A percentile compares a stretch with the other conserved stretches of the same genome.
Conservation (phyloP, 2,113 vertebrate genomes). For the Pao palembangensis region DNA sequence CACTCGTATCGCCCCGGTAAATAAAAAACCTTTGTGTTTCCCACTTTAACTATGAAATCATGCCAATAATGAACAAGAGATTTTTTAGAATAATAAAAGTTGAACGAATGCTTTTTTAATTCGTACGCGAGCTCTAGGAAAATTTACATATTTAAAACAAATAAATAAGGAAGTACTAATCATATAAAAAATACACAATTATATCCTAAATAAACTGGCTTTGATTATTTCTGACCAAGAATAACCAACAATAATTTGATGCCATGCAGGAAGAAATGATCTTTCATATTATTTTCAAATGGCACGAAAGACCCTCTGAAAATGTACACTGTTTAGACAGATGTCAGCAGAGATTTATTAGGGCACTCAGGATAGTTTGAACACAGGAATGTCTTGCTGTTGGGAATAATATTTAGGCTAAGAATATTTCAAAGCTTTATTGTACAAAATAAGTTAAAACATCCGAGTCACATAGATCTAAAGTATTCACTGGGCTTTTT, state of each 20-base stretch:
- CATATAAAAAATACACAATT: slow-evolving; percentile 36
- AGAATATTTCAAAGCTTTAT: slow-evolving; percentile 48
- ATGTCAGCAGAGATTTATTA: slow-evolving; percentile 76
- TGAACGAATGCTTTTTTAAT: slow-evolving; percentile 53
- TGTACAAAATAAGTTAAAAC: slow-evolving; percentile 73
- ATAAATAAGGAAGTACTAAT: slow-evolving; percentile 65
- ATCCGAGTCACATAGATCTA: slow-evolving; percentile 44
- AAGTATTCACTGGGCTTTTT: slow-evolving; percentile 28
- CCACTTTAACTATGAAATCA: slow-evolving; percentile 58
- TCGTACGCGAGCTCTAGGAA: slow-evolving; percentile 45
- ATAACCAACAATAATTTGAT: slow-evolving; percentile 50
- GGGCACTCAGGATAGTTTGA: slow-evolving; percentile 63
- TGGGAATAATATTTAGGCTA: slow-evolving; percentile 48
- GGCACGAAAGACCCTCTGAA: slow-evolving; percentile 65
- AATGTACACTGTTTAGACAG: slow-evolving; percentile 77
- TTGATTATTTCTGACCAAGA: slow-evolving; percentile 50
- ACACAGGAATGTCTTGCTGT: slow-evolving; percentile 64
- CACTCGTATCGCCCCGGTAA: slow-evolving; percentile 30
- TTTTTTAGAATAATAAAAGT: slow-evolving; percentile 47
- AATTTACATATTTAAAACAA: slow-evolving; percentile 60
- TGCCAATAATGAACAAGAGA: slow-evolving; percentile 63
- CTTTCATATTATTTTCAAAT: slow-evolving; percentile 61
- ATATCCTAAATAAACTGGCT: slow-evolving; percentile 54
- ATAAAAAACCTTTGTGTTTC: slow-evolving; percentile 46
- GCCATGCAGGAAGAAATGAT: slow-evolving; percentile 65